These are phyloP conservation scores for Pterocles burchelli DNA, from an alignment of 2,113 vertebrate species.

Conservation along the genomic window DNA sequence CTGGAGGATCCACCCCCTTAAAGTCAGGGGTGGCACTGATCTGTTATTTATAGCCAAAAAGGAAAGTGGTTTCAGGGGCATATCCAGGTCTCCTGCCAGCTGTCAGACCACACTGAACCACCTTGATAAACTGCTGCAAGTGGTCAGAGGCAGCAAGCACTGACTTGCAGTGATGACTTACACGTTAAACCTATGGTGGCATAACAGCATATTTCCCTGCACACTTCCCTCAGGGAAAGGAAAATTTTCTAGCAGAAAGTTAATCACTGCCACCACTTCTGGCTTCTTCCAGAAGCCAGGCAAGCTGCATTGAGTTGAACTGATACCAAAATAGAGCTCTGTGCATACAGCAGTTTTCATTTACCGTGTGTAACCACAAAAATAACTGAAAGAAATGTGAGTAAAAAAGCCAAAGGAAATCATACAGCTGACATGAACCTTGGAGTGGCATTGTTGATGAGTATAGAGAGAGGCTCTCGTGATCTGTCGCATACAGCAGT, in stretches of 20 bases:
- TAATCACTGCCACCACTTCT: background rate
- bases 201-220: background rate
- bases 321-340: background rate
- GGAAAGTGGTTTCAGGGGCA: background rate
- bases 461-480: background rate
- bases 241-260: constrained; percentile 1
- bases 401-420: background rate
- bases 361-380: background rate
- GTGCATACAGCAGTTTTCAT: background rate
- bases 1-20: background rate
- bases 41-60: background rate
- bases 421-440: background rate
- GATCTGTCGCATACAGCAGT: background rate
- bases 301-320: background rate
- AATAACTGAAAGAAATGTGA: background rate
- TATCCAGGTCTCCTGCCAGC: background rate
- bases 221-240: background rate
- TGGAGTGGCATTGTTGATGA: background rate
- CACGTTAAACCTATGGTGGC: background rate
- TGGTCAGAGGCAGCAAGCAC: background rate
- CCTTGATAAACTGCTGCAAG: background rate
- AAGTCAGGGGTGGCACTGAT: background rate
- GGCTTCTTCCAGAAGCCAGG: background rate
- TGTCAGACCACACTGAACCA: background rate
- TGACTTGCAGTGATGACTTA: background rate